These are phyloP conservation scores for Aporophyla nigra DNA, from an alignment of 2,888 invertebrate genomes.

Conservation along the genomic window DNA sequence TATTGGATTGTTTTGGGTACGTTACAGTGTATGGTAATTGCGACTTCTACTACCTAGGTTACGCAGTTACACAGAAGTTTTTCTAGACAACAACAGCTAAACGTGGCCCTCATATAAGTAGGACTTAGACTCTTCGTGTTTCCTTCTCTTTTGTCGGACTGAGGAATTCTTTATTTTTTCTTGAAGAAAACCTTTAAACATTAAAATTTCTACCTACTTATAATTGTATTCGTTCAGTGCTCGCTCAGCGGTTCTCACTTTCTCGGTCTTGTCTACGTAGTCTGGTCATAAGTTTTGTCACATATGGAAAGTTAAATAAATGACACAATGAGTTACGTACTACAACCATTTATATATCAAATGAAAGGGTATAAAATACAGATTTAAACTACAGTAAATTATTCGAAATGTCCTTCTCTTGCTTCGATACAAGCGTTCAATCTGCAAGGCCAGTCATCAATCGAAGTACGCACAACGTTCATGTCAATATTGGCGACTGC, in stretches of 20 bases:
- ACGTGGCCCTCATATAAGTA: background rate
- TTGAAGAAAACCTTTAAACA: background rate
- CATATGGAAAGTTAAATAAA: too few species aligned
- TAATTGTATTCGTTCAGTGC: background rate
- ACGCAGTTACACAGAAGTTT: background rate
- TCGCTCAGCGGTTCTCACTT: background rate
- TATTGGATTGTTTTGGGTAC: too few species aligned
- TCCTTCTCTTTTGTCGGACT: background rate
- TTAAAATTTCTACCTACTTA: slow-evolving; percentile 2
- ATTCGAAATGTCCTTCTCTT: too few species aligned
- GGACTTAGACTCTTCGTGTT: background rate
- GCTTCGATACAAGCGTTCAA: too few species aligned
- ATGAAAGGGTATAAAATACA: too few species aligned
- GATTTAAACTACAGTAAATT: too few species aligned
- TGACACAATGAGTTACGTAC: too few species aligned
- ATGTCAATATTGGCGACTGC: too few species aligned
- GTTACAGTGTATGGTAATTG: background rate
- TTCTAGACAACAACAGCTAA: background rate
- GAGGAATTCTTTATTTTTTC: background rate
- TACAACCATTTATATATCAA: too few species aligned
- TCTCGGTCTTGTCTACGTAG: background rate
- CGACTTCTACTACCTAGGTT: background rate
- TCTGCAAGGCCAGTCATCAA: too few species aligned
- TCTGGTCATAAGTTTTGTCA: too few species aligned
- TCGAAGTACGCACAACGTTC: too few species aligned